Conservation (phyloP, 2,888 invertebrate species). For the Epinotia brunnichana region DNA sequence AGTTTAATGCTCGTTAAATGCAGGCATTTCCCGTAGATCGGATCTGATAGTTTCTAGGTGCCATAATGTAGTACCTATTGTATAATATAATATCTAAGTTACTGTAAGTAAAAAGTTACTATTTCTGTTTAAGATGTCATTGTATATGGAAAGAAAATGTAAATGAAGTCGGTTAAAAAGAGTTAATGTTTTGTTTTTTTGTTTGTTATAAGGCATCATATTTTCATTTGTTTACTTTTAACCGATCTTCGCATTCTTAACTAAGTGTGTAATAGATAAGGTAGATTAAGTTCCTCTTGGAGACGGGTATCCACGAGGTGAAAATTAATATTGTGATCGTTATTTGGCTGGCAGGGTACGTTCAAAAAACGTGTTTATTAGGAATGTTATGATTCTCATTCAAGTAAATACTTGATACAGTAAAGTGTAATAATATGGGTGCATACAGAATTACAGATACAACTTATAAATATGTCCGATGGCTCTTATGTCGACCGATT, state of each 20-base stretch:
- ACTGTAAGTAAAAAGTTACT: conserved; percentile 20
- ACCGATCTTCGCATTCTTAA: background rate
- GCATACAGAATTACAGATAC: too few species aligned
- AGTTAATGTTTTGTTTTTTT: conserved; percentile 21
- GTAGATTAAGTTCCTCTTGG: background rate
- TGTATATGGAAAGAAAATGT: conserved; percentile 18
- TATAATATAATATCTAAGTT: conserved; percentile 7
- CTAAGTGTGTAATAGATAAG: background rate
- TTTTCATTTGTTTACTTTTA: conserved; percentile 7
- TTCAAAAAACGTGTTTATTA: background rate
- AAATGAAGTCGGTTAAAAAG: too few species aligned
- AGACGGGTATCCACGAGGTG: background rate
- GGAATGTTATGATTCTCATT: background rate
- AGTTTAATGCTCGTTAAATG: conserved; percentile 1
- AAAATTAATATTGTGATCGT: background rate
- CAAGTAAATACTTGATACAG: background rate
- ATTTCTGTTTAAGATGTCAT: conserved; percentile 21
- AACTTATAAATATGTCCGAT: too few species aligned
- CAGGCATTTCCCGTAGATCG: conserved; percentile 4
- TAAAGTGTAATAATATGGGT: too few species aligned
- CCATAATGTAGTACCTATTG: conserved; percentile 12
- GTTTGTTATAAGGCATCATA: conserved; percentile 2
- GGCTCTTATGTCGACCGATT: too few species aligned
- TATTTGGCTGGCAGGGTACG: conserved; percentile 18
- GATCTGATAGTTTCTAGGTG: conserved; percentile 26